Conservation (phyloP, 2,888 invertebrate species). For the Stenotaenia linearis region DNA sequence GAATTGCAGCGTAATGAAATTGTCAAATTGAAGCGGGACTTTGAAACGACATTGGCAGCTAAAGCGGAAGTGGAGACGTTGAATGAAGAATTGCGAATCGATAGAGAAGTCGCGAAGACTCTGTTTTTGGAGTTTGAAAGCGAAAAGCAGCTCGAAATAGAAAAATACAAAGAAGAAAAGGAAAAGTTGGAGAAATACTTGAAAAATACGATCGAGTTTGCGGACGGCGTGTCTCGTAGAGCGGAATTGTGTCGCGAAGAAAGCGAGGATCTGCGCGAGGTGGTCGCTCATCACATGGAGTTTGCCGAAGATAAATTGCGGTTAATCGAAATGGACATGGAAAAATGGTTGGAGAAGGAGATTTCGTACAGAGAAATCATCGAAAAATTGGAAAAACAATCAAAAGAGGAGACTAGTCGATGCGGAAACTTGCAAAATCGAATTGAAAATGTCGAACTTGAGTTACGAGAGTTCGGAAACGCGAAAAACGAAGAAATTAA, state of each 20-base stretch:
- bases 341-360: not conserved
- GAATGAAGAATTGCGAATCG: not conserved
- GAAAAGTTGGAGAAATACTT: not conserved
- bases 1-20: not conserved
- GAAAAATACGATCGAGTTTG: not conserved
- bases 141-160: not conserved
- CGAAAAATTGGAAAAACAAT: not conserved
- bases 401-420: not conserved
- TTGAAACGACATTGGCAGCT: not conserved
- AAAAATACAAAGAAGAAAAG: not conserved
- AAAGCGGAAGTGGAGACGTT: not conserved
- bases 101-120: not conserved
- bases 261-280: not conserved
- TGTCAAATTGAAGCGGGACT: not conserved
- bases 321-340: not conserved
- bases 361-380: not conserved
- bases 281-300: not conserved
- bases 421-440: not conserved
- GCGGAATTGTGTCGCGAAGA: not conserved
- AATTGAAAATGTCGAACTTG: not conserved
- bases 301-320: not conserved
- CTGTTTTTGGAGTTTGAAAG: not conserved
- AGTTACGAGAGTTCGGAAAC: not conserved
- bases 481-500: not conserved
- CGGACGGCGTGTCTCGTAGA: not conserved